Base-by-base conservation (phyloP, 1,140 invertebrate species). In the Conopomorpha cramerella region DNA sequence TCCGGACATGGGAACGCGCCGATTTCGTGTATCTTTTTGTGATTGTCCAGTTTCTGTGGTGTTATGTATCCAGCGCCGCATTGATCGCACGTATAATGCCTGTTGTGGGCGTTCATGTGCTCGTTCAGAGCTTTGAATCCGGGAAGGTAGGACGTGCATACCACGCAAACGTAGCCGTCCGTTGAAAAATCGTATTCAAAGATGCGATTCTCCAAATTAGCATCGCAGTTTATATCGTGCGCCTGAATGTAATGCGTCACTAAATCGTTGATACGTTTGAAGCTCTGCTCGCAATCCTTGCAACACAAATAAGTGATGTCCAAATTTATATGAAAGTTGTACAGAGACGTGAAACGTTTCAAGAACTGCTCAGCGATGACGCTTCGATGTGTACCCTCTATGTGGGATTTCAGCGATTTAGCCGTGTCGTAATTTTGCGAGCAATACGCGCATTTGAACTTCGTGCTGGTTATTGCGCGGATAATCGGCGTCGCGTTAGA, bases 51-150 rank as follows among this genome's bases (percentile, higher is more conserved):
- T 12, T 17, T 11, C n/a, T 8, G 26, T 6, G 25, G 11, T 12
- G 16, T 25, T 3, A 28, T 27, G 18, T 34, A 43, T 14, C 30
- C n/a, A 35, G 19, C 43, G 2, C 19, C 44, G 28, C 44, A 46
- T 34, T 38, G 30, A 8, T 30, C 4, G 13, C 28, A 30, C 6
- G 13, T 30, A 12, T 30, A 12, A 12, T 30, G 7, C 12, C 28
- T 30, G 12, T 30, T 8, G 13, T 30, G 28, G 7, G 6, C 13
- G 13, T 30, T 30, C 28, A 30, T 30, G 12, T 30, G 28, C 12
- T 12, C 4, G 7, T 30, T 8, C 7, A 30, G 6, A 30, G 28
- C 4, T 6, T 8, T 13, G 12, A 30, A 30, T 12, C 13, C 13
- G 7, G 7, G 7, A 8, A 12, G 13, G 13, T 12, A 30, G 12